Evolutionary conservation across 2,797 vertebrate genomes (phyloP).

Genomic region (Silurus aristotelis): DNA sequence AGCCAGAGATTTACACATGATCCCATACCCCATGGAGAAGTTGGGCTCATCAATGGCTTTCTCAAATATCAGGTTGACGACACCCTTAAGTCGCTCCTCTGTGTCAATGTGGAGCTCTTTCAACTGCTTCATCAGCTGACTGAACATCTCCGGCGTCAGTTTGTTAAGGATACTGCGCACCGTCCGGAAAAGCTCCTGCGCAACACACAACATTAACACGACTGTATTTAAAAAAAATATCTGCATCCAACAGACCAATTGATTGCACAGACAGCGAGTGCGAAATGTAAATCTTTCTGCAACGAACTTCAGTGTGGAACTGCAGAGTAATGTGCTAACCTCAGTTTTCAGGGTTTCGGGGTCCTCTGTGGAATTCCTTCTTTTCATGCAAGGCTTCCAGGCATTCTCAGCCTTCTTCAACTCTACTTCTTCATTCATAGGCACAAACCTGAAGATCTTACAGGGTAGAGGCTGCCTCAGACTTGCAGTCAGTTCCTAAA

Average conservation of each 20-base stretch:
- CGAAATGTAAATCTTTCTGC: no score
- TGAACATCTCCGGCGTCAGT: conserved; percentile 88
- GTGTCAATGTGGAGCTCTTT: conserved; percentile 86
- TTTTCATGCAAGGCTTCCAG: conserved; percentile 84
- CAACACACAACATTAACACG: not conserved
- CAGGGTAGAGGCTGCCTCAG: conserved; percentile 69
- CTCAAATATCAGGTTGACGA: conserved; percentile 88
- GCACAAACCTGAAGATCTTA: conserved; percentile 84
- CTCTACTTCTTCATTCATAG: conserved; percentile 82
- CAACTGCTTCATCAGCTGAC: conserved; percentile 87
- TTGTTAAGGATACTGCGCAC: conserved; percentile 89
- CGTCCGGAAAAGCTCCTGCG: conserved; percentile 85
- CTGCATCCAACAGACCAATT: no score
- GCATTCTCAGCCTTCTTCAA: conserved; percentile 84
- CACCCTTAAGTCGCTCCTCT: conserved; percentile 85
- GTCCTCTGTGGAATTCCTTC: conserved; percentile 75
- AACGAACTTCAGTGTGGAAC: no score
- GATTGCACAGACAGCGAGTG: no score
- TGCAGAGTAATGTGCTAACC: conserved; percentile 62
- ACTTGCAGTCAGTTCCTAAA: conserved; percentile 59
- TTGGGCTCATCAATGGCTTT: conserved; percentile 87
- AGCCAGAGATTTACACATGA: conserved; percentile 87
- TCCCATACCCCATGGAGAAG: conserved; percentile 87
- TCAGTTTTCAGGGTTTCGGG: conserved; percentile 71
- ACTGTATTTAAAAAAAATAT: not conserved